Evolutionary conservation across 2,888 invertebrate genomes (phyloP).

Genomic region (Agonopterix heracliana): DNA sequence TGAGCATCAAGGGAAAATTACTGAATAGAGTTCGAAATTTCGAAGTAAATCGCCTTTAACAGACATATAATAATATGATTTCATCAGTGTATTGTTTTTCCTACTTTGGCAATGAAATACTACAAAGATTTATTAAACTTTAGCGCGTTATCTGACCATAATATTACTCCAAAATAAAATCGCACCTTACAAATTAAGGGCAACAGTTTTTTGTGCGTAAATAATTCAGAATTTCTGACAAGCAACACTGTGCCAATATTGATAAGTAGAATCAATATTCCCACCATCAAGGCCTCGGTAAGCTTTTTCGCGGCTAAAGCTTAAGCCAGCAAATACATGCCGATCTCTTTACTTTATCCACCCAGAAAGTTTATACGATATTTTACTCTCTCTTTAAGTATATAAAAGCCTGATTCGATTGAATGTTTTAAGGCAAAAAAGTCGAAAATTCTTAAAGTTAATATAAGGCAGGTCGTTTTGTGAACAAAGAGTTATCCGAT

Average conservation of each 20-base stretch:
- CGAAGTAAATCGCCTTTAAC: too few species aligned
- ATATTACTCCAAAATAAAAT: too few species aligned
- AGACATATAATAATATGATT: too few species aligned
- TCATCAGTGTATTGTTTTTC: too few species aligned
- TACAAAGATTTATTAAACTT: too few species aligned
- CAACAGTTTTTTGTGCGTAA: neutral
- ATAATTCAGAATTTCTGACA: conserved; percentile 7
- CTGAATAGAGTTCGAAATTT: too few species aligned
- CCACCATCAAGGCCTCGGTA: conserved; percentile 41
- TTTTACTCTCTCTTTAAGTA: neutral
- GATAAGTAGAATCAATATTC: conserved; percentile 56
- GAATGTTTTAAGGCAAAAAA: conserved; percentile 18
- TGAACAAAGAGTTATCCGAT: conserved; percentile 53
- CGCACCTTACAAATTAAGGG: too few species aligned
- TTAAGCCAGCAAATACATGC: conserved; percentile 43
- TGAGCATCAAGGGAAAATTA: too few species aligned
- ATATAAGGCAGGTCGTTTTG: conserved; percentile 35
- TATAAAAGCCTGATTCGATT: too few species aligned
- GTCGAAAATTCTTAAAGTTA: conserved; percentile 45
- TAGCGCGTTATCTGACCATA: too few species aligned
- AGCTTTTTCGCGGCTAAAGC: conserved; percentile 48
- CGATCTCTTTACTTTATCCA: conserved; percentile 33
- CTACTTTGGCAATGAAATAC: too few species aligned
- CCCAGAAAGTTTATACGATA: conserved; percentile 4
- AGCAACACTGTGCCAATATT: conserved; percentile 49